These are phyloP conservation scores for Phenacoccus solenopsis DNA, from an alignment of 1,140 invertebrate genomes.

Conservation along the genomic window DNA sequence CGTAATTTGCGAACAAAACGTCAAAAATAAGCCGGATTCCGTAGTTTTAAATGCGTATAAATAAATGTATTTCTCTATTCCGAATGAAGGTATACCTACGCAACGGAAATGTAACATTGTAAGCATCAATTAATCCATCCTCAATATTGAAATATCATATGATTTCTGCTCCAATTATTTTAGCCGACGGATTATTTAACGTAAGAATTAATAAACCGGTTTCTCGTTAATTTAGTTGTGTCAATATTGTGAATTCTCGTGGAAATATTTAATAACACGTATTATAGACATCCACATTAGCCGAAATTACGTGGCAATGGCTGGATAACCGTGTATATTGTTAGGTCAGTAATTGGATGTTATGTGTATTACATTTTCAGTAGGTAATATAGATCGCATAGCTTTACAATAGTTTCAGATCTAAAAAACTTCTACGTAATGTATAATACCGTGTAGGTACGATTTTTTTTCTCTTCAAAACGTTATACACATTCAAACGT, in stretches of 20 bases:
- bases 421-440: neutral
- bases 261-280: slow-evolving; percentile 13
- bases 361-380: neutral
- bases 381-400: neutral
- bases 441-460: neutral
- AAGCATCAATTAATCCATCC: neutral
- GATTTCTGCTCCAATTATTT: slow-evolving; percentile 6
- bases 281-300: neutral
- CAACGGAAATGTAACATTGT: neutral
- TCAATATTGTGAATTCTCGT: slow-evolving; percentile 8
- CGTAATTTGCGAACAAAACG: no score
- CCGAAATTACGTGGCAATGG: neutral
- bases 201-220: slow-evolving; percentile 12
- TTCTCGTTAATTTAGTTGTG: slow-evolving; percentile 6
- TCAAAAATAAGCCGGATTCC: no score
- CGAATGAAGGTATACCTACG: no score
- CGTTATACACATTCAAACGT: neutral
- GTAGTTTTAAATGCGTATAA: no score
- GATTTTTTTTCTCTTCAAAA: neutral
- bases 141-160: neutral
- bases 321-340: neutral
- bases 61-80: no score
- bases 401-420: neutral
- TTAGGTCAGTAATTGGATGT: slow-evolving; percentile 1
- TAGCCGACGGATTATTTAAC: neutral